Evolutionary conservation across 2,797 vertebrate species (phyloP), one percentile per base, ranked within the genome.

Genomic region (Taeniopygia guttata): DNA sequence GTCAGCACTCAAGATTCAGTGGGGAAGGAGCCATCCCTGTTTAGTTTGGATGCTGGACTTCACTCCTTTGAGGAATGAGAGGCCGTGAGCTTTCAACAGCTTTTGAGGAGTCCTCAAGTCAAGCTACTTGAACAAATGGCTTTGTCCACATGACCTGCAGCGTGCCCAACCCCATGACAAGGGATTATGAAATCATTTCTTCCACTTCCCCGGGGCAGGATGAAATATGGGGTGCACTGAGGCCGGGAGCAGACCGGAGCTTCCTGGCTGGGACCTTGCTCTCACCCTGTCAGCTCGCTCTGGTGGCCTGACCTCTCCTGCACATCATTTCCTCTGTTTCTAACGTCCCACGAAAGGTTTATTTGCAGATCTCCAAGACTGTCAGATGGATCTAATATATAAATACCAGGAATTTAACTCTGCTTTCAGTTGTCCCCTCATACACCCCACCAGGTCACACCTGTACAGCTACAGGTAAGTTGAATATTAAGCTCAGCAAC

Each of bases 21-120:
- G 84, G 87, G 84, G 58, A 84, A 84, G 87, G 62, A 72, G 76
- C 74, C 43, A 3, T 46, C 89, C 56, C 2, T 90, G 93, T 92
- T 96, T 89, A n/a, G 60, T 70, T 93, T 96, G 95, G 96, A 96
- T 23, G 49, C 63, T 88, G 80, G 42, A 62, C 62, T 74, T 86
- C 1, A 66, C 77, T 96, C 74, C 80, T 93, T 63, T 93, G 87
- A 96, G 84, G 91, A 94, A 84, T 55, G 40, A 90, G 78, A 87
- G 59, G 64, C 46, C 1, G 7, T 75, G 95, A 74, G 76, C 94
- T 84, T 96, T 91, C 82, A 80, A 45, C 89, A 94, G 89, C 93
- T 94, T 96, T 82, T 94, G 67, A 96, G 93, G 85, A 95, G 80
- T 56, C 76, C 73, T 93, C 76, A 46, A 54, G n/a, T 84, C 42